Evolutionary conservation across 2,797 vertebrate species (phyloP).

Genomic region (Chiloscyllium punctatum): DNA sequence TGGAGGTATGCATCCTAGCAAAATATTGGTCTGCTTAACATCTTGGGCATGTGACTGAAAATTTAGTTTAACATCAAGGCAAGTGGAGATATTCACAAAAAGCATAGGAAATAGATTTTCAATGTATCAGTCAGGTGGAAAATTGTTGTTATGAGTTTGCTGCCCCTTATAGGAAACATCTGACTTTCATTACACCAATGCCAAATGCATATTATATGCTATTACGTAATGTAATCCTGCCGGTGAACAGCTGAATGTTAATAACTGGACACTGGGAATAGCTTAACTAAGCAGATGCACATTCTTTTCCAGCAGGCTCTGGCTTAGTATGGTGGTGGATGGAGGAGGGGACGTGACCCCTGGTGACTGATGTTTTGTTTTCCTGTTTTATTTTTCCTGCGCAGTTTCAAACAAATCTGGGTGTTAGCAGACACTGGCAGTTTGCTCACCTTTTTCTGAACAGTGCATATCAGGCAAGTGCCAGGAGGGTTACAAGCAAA

Average conservation of each 20-base stretch:
- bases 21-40: background rate
- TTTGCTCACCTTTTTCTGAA: too few species aligned
- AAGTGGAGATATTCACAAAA: background rate
- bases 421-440: too few species aligned
- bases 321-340: background rate
- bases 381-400: background rate
- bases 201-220: background rate
- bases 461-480: background rate
- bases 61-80: background rate
- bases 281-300: background rate
- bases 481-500: background rate
- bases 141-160: background rate
- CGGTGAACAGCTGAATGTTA: background rate
- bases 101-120: background rate
- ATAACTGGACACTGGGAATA: background rate
- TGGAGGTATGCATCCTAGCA: background rate
- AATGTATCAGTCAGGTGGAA: background rate
- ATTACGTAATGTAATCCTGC: background rate
- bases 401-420: too few species aligned
- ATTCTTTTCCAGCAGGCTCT: background rate
- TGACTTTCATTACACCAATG: background rate
- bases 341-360: background rate
- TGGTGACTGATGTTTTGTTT: background rate
- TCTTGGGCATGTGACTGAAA: background rate
- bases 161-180: background rate